phyloP scores from a whole-genome alignment of 1,140 invertebrate species.

The Megalopta genalis region DNA sequence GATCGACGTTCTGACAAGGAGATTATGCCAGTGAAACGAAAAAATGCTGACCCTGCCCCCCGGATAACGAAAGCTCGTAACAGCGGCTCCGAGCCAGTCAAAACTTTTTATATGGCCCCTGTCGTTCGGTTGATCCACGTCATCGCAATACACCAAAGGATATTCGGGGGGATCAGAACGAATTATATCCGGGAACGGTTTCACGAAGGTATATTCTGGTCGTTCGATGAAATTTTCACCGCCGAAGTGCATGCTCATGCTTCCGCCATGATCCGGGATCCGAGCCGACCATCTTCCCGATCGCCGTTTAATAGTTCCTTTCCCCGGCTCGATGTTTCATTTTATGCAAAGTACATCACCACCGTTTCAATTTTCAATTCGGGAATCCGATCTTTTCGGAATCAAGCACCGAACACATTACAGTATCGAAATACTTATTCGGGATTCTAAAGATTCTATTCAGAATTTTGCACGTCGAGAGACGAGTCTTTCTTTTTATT shows the following conservation, averaged over 20 bases:
- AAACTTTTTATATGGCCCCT: constrained; percentile 24
- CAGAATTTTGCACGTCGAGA: no score
- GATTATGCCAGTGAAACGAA: constrained; percentile 28
- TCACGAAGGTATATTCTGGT: constrained; percentile 2
- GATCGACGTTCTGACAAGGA: not conserved
- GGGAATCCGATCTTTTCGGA: no score
- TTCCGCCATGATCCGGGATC: not conserved
- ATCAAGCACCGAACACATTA: no score
- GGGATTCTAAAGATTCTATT: no score
- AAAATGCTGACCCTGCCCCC: constrained; percentile 36
- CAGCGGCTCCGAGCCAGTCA: constrained; percentile 7
- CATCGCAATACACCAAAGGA: constrained; percentile 47
- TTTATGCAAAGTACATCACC: no score
- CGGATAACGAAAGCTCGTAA: not conserved
- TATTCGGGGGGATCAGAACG: constrained; percentile 51
- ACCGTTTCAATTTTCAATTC: no score
- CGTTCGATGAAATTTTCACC: constrained; percentile 49
- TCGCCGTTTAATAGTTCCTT: not conserved
- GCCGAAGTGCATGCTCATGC: constrained; percentile 7
- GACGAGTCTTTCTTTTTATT: no score
- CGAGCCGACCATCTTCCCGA: constrained; percentile 14
- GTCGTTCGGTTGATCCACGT: constrained; percentile 23
- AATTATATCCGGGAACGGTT: constrained; percentile 46
- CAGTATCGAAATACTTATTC: no score
- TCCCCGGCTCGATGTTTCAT: not conserved